phyloP scores from a whole-genome alignment of 2,888 invertebrate genomes.

The Trissolcus brochymenae region DNA sequence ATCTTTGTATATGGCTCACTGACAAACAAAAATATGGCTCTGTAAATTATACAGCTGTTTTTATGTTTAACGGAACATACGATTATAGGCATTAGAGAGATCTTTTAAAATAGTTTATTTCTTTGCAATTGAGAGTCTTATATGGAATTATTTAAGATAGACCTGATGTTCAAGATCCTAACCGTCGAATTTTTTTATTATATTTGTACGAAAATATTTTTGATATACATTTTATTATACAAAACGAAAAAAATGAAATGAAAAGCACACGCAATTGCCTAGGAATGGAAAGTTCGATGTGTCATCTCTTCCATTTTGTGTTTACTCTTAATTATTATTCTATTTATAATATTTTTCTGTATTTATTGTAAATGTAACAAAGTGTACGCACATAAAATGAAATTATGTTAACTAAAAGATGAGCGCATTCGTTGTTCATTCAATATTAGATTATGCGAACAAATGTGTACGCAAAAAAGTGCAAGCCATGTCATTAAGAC shows the following conservation, averaged over 20 bases:
- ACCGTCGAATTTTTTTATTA: conserved; percentile 47
- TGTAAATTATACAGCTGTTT: no score
- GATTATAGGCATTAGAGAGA: no score
- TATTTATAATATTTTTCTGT: conserved; percentile 30
- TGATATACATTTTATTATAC: conserved; percentile 53
- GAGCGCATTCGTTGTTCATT: conserved; percentile 4
- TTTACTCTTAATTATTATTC: conserved; percentile 3
- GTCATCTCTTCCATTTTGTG: conserved; percentile 42
- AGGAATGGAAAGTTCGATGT: conserved; percentile 51
- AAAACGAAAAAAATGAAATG: conserved; percentile 12
- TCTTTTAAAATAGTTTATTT: no score
- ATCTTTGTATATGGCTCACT: no score
- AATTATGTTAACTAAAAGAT: not conserved
- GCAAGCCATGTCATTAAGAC: conserved; percentile 33
- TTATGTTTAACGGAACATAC: no score
- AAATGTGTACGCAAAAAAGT: not conserved
- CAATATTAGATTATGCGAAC: conserved; percentile 2
- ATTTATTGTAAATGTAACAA: conserved; percentile 33
- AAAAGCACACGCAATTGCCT: conserved; percentile 44
- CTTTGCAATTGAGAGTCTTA: no score
- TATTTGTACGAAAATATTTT: conserved; percentile 49
- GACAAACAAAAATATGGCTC: no score
- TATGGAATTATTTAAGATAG: conserved; percentile 11
- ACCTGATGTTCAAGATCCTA: conserved; percentile 37
- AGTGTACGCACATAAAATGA: conserved; percentile 16